Evolutionary conservation across 2,797 vertebrate species (phyloP).

Genomic region (Dipus sagitta): DNA sequence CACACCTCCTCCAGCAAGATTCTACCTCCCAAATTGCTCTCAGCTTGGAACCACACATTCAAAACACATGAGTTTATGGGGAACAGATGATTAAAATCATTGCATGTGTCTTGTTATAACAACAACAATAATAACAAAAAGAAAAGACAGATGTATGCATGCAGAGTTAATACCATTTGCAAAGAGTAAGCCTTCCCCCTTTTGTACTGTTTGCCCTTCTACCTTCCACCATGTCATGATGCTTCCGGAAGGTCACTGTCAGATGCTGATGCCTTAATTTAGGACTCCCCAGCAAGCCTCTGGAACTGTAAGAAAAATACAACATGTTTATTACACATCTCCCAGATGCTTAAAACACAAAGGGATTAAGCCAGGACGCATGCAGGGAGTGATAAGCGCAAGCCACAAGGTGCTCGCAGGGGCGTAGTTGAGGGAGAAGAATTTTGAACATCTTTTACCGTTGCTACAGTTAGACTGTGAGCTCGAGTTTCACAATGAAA

Average conservation of each 20-base stretch:
- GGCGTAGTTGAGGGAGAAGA: not conserved
- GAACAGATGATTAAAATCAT: too few species aligned
- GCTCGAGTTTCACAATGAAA: conserved; percentile 24
- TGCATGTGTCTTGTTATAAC: not conserved
- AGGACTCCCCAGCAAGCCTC: not conserved
- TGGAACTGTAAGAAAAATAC: not conserved
- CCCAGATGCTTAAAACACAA: not conserved
- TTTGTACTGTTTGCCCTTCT: not conserved
- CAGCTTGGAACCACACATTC: too few species aligned
- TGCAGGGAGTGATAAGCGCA: not conserved
- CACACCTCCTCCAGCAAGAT: too few species aligned
- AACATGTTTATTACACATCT: not conserved
- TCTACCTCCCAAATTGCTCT: too few species aligned
- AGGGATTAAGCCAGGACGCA: not conserved
- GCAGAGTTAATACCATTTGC: not conserved
- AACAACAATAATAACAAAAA: too few species aligned
- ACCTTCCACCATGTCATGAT: not conserved
- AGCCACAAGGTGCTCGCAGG: not conserved
- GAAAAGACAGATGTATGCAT: not conserved
- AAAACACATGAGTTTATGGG: too few species aligned
- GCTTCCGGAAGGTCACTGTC: not conserved
- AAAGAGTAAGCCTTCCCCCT: not conserved
- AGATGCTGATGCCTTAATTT: not conserved
- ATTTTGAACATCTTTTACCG: conserved; percentile 16
- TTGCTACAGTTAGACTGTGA: not conserved